A percentile compares a stretch with the other conserved stretches of the same genome.
Evolutionary conservation across 2,797 vertebrate genomes (phyloP).

Genomic region (Sebastiscus albofasciatus): DNA sequence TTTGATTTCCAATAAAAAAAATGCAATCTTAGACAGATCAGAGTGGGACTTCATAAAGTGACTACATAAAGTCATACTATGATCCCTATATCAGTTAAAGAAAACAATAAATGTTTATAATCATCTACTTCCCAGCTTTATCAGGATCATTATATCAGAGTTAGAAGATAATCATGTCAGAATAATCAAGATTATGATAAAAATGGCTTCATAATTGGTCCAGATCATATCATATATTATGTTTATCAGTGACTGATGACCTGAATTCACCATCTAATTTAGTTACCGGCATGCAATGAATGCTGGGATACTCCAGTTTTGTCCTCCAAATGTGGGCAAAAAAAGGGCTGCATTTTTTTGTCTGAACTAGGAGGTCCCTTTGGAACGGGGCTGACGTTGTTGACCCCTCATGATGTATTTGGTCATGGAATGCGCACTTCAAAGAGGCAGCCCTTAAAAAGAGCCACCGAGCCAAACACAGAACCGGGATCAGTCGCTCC

Average conservation of each 20-base stretch:
- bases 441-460: not conserved
- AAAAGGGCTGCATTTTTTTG: not conserved
- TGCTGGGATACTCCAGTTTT: not conserved
- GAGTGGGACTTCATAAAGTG: not conserved
- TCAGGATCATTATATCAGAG: not conserved
- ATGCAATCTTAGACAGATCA: not conserved
- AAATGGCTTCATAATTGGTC: not conserved
- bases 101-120: not conserved
- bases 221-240: not conserved
- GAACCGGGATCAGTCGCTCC: not conserved
- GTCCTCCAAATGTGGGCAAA: constrained; percentile 18
- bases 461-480: not conserved
- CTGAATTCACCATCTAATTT: not conserved
- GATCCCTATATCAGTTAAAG: not conserved
- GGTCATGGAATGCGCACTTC: constrained; percentile 13
- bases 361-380: constrained; percentile 18
- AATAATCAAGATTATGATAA: not conserved
- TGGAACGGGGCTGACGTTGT: not conserved
- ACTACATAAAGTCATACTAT: not conserved
- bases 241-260: constrained; percentile 13
- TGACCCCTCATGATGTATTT: constrained; percentile 38
- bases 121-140: not conserved
- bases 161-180: not conserved
- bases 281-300: not conserved
- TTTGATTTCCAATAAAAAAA: not conserved